Percentiles rank a stretch among this genome's conserved stretches.
Evolutionary conservation across 2,113 vertebrate genomes (phyloP).

Genomic region (Neotoma lepida): DNA sequence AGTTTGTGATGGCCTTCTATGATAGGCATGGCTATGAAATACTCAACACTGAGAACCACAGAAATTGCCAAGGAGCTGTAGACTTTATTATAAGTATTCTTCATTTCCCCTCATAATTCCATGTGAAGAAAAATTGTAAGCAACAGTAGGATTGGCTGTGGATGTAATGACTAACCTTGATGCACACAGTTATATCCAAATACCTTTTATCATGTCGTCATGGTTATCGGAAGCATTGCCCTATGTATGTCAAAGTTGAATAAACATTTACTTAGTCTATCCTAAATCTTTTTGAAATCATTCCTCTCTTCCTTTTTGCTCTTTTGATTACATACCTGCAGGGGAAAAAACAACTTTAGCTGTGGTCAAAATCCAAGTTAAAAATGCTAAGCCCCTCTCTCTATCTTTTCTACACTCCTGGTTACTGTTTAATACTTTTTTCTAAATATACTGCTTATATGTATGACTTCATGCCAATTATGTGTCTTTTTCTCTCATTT

Average conservation of each 20-base stretch:
- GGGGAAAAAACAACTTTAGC: not conserved
- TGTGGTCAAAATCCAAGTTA: not conserved
- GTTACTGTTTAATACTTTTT: not conserved
- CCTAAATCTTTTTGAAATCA: not conserved
- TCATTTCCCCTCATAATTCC: not conserved
- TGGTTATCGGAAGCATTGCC: not conserved
- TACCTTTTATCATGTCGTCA: not conserved
- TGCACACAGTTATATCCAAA: not conserved
- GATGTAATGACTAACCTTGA: not conserved
- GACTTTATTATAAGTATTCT: not conserved
- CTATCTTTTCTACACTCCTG: not conserved
- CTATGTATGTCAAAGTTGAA: not conserved
- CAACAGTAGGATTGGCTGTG: not conserved
- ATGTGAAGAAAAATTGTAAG: not conserved
- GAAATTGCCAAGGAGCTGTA: not conserved
- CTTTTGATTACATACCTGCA: not conserved
- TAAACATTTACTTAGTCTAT: not conserved
- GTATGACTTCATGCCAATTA: not conserved
- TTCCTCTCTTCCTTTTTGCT: not conserved
- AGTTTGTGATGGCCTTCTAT: constrained; percentile 41
- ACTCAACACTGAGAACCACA: not conserved
- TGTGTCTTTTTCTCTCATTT: not conserved
- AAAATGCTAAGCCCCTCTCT: not conserved
- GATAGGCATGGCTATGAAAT: not conserved
- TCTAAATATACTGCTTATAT: not conserved